Evolutionary conservation across 2,888 invertebrate genomes (phyloP), one percentile per base, ranked within the genome.

Genomic region (Oscheius onirici): DNA sequence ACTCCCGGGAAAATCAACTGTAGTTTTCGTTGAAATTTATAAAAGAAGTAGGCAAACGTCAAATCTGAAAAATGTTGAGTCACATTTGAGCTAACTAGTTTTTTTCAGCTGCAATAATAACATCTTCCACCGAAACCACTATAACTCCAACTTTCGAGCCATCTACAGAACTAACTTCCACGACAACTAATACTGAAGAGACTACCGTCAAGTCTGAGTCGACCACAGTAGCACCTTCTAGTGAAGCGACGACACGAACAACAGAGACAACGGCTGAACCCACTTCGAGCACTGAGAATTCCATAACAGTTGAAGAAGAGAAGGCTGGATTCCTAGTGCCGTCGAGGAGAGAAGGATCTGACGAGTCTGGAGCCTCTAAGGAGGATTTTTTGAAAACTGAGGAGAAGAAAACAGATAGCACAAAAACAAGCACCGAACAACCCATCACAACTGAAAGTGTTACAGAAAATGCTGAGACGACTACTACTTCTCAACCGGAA

Each of bases 401-500:
- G 55, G 26, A 26, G 26, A 72, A 66, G 70, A 6, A 24, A 3
- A 6, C 66, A 43, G 26, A 49, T 5, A 51, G 63, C 40, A 55
- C 71, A 46, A 46, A 67, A 61, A 28, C 17, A 44, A 52, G 5
- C 15, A 34, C 34, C 34, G 34, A 34, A 8, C 34, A 34, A 34
- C 34, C 57, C 22, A 46, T 66, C 17, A 55, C 66, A 13, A 44
- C 52, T 6, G 57, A 60, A 52, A 15, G 11, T 5, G 20, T 61
- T 2, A 66, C 65, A 52, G 24, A 20, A 28, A 67, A 57, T 13
- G 57, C 67, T 13, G 60, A 43, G 41, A 20, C 46, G 6, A 28
- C 24, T 5, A 57, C 66, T 2, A 55, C 55, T 17, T 44, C 70
- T 40, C 55, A n/a, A 15, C 20, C 22, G 65, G 17, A 49, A 17